Evolutionary conservation across 37 sponge, comb jelly and placozoan species (phyloP).

Genomic region (Ephydatia muelleri): DNA sequence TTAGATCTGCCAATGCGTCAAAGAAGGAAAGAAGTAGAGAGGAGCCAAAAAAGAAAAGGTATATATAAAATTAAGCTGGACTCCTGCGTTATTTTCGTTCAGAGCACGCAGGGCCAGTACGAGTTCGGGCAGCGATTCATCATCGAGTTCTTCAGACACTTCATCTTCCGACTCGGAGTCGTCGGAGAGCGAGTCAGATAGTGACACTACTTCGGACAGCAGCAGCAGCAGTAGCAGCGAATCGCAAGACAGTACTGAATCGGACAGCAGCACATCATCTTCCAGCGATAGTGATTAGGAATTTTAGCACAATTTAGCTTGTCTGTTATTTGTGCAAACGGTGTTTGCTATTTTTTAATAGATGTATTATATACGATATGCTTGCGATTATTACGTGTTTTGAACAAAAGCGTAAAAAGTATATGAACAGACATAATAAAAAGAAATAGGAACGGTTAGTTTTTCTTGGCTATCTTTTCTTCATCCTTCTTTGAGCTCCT

Average conservation of each 20-base stretch:
- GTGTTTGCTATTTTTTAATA: background rate
- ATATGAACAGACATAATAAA: background rate
- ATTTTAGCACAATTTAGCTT: too few relatives aligned
- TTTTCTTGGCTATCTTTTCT: background rate
- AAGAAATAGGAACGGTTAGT: background rate
- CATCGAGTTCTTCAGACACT: background rate
- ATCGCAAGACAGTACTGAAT: background rate
- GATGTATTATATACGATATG: too few relatives aligned
- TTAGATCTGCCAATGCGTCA: background rate
- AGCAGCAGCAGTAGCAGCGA: background rate
- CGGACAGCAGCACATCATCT: background rate
- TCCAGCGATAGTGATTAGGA: background rate
- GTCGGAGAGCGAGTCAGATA: background rate
- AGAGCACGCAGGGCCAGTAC: background rate
- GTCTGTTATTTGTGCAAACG: background rate
- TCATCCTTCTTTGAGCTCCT: background rate
- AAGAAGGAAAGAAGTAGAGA: background rate
- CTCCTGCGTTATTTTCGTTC: background rate
- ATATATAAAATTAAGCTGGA: background rate
- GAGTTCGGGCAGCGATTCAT: background rate
- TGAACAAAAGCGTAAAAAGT: too few relatives aligned
- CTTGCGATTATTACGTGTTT: too few relatives aligned
- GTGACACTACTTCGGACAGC: background rate
- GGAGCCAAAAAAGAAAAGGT: conserved; percentile 1
- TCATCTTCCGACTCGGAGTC: background rate